Base-by-base conservation (phyloP, 2,113 vertebrate species). In the Perccottus glenii region DNA sequence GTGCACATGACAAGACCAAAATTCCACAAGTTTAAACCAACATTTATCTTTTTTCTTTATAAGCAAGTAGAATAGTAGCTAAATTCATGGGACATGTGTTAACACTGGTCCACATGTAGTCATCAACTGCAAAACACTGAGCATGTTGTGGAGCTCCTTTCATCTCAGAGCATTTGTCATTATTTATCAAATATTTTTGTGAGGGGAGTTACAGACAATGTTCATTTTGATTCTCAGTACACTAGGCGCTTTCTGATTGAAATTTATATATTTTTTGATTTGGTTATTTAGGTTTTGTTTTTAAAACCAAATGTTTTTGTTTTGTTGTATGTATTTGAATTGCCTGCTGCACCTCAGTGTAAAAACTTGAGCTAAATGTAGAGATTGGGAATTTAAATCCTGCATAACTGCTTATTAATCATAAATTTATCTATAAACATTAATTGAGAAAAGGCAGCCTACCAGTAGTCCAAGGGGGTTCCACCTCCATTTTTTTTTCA, bases 1-100 rank as follows among this genome's bases (percentile, higher is more conserved):
- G 58, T 66, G 11, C 5, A 7, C 64, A 12, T 61, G 27, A 76
- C 19, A 64, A 75, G 75, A 85, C 75, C 74, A 81, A 69, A 85
- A 51, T 63, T 64, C 63, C 40, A 49, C 50, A 67, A 62, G 35
- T 49, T 38, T 50, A 45, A 59, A 61, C 32, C 53, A 32, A 57
- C 14, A 19, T 51, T 46, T 51, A 35, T 46, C 59, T 27, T 51
- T 56, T n/a, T 58, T 61, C 38, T 5, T 68, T 60, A 11, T 32
- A 0, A 62, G 52, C 65, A 78, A 56, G 67, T 14, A 42, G 45
- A 62, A 64, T 48, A 27, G 50, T 68, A 79, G 80, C n/a, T 27
- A 38, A 60, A 62, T 58, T 58, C 65, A 10, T 69, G 46, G 40
- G 38, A 67, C 60, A 35, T 64, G 32, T 14, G 33, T 12, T 38